Conservation (phyloP, 2,888 invertebrate genomes). For the Nowickia ferox region DNA sequence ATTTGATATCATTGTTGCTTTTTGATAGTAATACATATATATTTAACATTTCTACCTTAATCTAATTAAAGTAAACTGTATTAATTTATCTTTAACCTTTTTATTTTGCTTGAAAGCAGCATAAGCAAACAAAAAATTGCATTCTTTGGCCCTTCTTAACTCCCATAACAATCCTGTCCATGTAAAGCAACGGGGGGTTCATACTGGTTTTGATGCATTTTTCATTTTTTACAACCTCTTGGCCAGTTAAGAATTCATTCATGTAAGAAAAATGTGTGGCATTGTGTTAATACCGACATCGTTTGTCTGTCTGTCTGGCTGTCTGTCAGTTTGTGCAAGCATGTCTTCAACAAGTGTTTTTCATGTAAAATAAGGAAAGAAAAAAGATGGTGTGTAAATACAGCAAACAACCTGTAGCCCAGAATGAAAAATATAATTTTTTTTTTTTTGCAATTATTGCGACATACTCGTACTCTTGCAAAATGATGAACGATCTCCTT, state of each 20-base stretch:
- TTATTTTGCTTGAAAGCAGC: slow-evolving; percentile 1
- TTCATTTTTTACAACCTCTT: slow-evolving; percentile 41
- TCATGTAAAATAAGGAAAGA: slow-evolving; percentile 33
- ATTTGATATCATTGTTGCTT: slow-evolving; percentile 42
- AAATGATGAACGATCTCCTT: slow-evolving; percentile 72
- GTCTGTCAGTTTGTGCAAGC: slow-evolving; percentile 63
- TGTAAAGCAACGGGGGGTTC: slow-evolving; percentile 63
- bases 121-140: slow-evolving; percentile 25
- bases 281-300: slow-evolving; percentile 68
- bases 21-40: neutral
- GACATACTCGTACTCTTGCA: slow-evolving; percentile 64
- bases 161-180: slow-evolving; percentile 55
- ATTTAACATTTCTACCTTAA: slow-evolving; percentile 41
- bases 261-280: slow-evolving; percentile 68
- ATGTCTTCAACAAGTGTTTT: slow-evolving; percentile 61
- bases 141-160: slow-evolving; percentile 33
- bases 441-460: slow-evolving; percentile 68
- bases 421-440: slow-evolving; percentile 32
- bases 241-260: slow-evolving; percentile 66
- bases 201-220: slow-evolving; percentile 23
- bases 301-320: slow-evolving; percentile 35
- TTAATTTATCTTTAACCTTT: neutral
- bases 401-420: slow-evolving; percentile 25
- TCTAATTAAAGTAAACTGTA: slow-evolving; percentile 67
- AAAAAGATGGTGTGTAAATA: slow-evolving; percentile 1